Evolutionary conservation across 2,888 invertebrate genomes (phyloP), one percentile per base, ranked within the genome.

Genomic region (Diplolepis rosae): DNA sequence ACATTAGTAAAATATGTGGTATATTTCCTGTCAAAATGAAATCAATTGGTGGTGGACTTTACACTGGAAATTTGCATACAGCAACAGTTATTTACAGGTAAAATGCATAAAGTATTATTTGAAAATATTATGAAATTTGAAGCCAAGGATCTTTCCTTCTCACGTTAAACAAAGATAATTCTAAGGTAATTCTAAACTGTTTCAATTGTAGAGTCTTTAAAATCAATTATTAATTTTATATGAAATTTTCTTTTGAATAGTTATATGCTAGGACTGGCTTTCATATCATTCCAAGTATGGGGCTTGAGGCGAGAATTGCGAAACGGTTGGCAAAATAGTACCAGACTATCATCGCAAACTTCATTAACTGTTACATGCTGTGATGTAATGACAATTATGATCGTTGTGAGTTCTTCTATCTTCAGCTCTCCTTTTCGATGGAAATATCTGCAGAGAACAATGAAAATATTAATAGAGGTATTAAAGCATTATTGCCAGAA

Each of bases 291-390:
- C 0, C 81, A 83, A 69, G 83, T 90, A 61, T 90, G 90, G 81
- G 92, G 92, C 0, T 83, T 92, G 1, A 90, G 89, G 61, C 89
- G 91, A 0, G 92, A 92, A 80, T 88, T 92, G 68, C 89, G 88
- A 51, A 90, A 90, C 1, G 92, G 92, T 5, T 89, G 91, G 79
- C 89, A 89, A 70, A 72, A 89, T 70, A 92, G 92, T 1, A 91
- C 91, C 18, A 89, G 92, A 18, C 90, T 92, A 89, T 89, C 90
- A 5, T 91, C 91, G 1, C 88, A 89, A 42, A 91, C 91, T 82
- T 90, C 92, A 0, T 90, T 91, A 69, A 90, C 91, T 28, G 91
- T 91, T 51, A 92, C 91, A 0, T 90, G 91, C 15, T 91, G 91
- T 72, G 92, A 92, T 75, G 90, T 92, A 9, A 85, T 89, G 28